Evolutionary conservation across 2,888 invertebrate genomes (phyloP).

Genomic region (Yponomeuta cagnagella): DNA sequence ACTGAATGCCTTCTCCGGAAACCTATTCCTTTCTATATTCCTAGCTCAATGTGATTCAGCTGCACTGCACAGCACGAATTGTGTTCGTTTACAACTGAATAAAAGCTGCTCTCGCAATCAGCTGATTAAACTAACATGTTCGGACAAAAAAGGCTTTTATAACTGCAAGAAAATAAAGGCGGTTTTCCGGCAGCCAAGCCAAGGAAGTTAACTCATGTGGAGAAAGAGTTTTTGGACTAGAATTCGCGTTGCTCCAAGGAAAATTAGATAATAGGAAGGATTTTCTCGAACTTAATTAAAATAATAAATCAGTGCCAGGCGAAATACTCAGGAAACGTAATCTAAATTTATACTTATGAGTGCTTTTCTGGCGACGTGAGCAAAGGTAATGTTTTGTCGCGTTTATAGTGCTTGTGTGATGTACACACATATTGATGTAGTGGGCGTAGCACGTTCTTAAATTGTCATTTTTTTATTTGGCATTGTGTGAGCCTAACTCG

Average conservation of each 20-base stretch:
- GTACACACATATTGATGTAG: too few species aligned
- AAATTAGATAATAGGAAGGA: conserved; percentile 38
- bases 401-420: too few species aligned
- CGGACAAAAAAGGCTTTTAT: conserved; percentile 13
- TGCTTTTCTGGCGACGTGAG: too few species aligned
- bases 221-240: conserved; percentile 17
- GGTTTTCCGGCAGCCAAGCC: conserved; percentile 15
- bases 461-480: too few species aligned
- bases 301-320: conserved; percentile 18
- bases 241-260: conserved; percentile 30
- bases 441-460: too few species aligned
- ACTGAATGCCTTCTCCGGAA: not conserved
- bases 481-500: too few species aligned
- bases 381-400: too few species aligned
- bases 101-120: conserved; percentile 41
- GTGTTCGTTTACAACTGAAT: conserved; percentile 49
- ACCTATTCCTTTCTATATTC: not conserved
- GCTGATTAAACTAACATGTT: conserved; percentile 25
- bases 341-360: too few species aligned
- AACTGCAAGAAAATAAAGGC: conserved; percentile 16
- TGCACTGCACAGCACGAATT: conserved; percentile 41
- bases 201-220: conserved; percentile 13
- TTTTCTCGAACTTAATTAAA: conserved; percentile 19
- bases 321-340: not conserved
- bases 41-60: conserved; percentile 23